Conservation (phyloP, 2,888 invertebrate species). For the Philereme transversata region DNA sequence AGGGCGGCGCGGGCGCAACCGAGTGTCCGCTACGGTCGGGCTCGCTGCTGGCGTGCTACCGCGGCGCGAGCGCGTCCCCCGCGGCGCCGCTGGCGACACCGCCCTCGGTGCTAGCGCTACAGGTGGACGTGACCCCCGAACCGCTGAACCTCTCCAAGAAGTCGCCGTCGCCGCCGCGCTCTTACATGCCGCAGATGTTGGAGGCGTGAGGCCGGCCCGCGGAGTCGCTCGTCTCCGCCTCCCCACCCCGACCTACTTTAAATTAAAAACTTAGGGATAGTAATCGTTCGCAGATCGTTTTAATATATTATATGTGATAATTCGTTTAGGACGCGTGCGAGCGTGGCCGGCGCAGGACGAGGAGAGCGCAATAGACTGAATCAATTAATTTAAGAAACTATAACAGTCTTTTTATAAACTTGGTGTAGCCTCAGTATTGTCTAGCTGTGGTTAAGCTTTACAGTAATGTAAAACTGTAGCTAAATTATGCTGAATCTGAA, state of each 20-base stretch:
- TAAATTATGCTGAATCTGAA: too few species aligned
- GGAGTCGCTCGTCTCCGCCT: constrained; percentile 78
- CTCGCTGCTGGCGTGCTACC: constrained; percentile 64
- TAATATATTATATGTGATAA: constrained; percentile 89
- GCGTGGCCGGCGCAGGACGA: constrained; percentile 83
- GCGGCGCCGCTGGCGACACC: constrained; percentile 27
- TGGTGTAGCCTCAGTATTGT: too few species aligned
- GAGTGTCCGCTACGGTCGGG: constrained; percentile 71
- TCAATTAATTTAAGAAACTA: constrained; percentile 81
- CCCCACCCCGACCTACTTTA: constrained; percentile 82
- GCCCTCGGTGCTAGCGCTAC: constrained; percentile 79
- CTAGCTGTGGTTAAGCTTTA: too few species aligned
- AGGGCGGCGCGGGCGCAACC: constrained; percentile 77
- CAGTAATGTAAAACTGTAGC: too few species aligned
- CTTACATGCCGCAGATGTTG: constrained; percentile 86
- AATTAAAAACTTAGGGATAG: constrained; percentile 78
- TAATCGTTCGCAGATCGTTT: constrained; percentile 84
- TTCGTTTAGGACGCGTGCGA: constrained; percentile 83
- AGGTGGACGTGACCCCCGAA: constrained; percentile 93
- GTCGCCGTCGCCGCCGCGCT: constrained; percentile 85
- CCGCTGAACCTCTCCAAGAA: constrained; percentile 96
- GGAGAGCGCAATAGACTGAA: constrained; percentile 85
- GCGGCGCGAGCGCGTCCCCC: constrained; percentile 50
- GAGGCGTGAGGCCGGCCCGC: constrained; percentile 86
- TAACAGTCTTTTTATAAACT: constrained; percentile 23